These are phyloP conservation scores for Climacteris rufus DNA, from an alignment of 2,113 vertebrate genomes.

Conservation along the genomic window DNA sequence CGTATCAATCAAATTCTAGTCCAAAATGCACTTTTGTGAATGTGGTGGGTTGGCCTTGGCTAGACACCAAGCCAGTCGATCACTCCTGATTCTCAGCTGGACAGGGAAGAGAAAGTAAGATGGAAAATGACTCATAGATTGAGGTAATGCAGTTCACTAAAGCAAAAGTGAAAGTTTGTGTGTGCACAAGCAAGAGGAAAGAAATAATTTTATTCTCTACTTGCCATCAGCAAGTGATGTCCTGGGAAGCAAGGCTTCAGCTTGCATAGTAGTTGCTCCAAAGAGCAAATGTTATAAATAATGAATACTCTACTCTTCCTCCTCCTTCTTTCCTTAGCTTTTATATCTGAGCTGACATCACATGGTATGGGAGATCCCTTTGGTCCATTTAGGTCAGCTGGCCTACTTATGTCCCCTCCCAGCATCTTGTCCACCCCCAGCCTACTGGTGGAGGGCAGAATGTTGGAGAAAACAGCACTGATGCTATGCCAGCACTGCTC, in stretches of 20 bases:
- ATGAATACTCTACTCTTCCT: not conserved
- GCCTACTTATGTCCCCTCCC: not conserved
- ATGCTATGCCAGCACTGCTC: not conserved
- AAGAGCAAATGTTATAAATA: not conserved
- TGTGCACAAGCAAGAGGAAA: not conserved
- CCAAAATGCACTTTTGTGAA: not conserved
- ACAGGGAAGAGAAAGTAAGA: not conserved
- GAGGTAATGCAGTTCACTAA: not conserved
- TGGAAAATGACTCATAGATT: not conserved
- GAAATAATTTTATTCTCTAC: not conserved
- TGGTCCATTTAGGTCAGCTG: not conserved
- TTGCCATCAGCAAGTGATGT: not conserved
- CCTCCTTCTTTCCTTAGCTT: not conserved
- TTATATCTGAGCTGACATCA: not conserved
- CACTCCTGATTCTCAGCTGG: not conserved
- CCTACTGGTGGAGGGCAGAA: no score
- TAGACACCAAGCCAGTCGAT: not conserved
- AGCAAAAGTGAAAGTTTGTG: not conserved
- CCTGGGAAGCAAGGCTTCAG: accelerated
- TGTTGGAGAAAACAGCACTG: not conserved
- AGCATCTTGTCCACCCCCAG: not conserved
- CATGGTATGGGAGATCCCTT: not conserved
- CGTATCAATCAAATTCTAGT: not conserved
- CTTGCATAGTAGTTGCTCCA: not conserved
- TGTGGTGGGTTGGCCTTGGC: not conserved